phyloP scores from a whole-genome alignment of 2,888 invertebrate species.

The Baccha elongata region DNA sequence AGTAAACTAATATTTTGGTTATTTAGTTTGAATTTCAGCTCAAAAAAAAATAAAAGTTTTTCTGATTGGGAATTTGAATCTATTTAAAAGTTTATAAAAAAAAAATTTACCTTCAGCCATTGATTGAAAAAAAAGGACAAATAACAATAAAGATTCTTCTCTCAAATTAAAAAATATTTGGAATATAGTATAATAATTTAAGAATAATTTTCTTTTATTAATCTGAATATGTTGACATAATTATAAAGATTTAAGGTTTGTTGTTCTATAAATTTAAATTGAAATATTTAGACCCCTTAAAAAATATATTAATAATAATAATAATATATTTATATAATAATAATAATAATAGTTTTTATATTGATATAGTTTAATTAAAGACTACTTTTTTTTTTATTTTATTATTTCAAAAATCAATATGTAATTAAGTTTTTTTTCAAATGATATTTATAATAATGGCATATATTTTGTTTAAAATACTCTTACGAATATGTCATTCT shows the following conservation, averaged over 20 bases:
- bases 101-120: background rate
- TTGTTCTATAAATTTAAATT: too few relatives aligned
- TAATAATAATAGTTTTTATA: background rate
- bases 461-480: background rate
- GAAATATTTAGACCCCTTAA: too few relatives aligned
- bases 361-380: background rate
- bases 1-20: background rate
- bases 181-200: too few relatives aligned
- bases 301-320: too few relatives aligned
- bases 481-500: background rate
- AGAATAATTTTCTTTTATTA: too few relatives aligned
- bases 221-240: too few relatives aligned
- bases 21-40: background rate
- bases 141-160: background rate
- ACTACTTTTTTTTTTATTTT: too few relatives aligned
- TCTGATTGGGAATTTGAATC: background rate
- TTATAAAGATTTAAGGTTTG: too few relatives aligned
- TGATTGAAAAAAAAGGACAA: too few relatives aligned
- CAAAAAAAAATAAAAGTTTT: background rate
- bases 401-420: too few relatives aligned
- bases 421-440: background rate
- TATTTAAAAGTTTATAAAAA: background rate
- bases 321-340: background rate
- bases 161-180: background rate
- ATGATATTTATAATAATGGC: background rate